Evolutionary conservation across 2,888 invertebrate genomes (phyloP).

Genomic region (Agrilus biguttatus): DNA sequence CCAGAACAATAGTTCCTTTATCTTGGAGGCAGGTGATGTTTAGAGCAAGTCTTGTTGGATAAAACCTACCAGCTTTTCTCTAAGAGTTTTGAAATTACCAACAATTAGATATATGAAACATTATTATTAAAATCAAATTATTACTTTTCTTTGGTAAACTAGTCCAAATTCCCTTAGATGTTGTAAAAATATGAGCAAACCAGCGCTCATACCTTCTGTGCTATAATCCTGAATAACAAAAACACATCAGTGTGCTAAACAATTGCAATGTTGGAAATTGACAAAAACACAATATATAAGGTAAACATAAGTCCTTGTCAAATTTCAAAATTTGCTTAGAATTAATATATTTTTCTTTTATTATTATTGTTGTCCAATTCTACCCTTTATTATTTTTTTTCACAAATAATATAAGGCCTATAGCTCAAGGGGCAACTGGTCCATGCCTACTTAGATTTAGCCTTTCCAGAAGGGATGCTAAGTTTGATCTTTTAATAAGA

Average conservation of each 20-base stretch:
- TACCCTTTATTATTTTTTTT: too few relatives aligned
- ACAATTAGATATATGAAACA: slow-evolving; percentile 1
- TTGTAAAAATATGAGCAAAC: slow-evolving; percentile 79
- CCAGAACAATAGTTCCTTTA: slow-evolving; percentile 27
- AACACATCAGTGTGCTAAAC: background rate
- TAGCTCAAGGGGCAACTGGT: too few relatives aligned
- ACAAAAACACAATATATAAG: background rate
- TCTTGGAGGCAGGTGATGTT: slow-evolving; percentile 54
- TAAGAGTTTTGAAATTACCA: slow-evolving; percentile 23
- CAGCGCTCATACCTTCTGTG: slow-evolving; percentile 83
- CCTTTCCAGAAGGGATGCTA: background rate
- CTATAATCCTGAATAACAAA: slow-evolving; percentile 68
- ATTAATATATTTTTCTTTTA: too few relatives aligned
- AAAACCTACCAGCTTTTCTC: slow-evolving; percentile 84
- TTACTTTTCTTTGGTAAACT: slow-evolving; percentile 87
- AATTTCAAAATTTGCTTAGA: too few relatives aligned
- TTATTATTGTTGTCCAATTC: too few relatives aligned
- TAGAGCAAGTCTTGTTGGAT: slow-evolving; percentile 84
- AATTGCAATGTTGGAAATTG: too few relatives aligned
- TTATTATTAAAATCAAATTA: slow-evolving; percentile 1
- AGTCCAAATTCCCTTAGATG: slow-evolving; percentile 95
- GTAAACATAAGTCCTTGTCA: too few relatives aligned
- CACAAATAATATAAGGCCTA: too few relatives aligned
- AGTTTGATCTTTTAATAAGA: too few relatives aligned
- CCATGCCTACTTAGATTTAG: too few relatives aligned